Evolutionary conservation across 2,888 invertebrate genomes (phyloP), one percentile per base, ranked within the genome.

Genomic region (Drosophila acutilabella): DNA sequence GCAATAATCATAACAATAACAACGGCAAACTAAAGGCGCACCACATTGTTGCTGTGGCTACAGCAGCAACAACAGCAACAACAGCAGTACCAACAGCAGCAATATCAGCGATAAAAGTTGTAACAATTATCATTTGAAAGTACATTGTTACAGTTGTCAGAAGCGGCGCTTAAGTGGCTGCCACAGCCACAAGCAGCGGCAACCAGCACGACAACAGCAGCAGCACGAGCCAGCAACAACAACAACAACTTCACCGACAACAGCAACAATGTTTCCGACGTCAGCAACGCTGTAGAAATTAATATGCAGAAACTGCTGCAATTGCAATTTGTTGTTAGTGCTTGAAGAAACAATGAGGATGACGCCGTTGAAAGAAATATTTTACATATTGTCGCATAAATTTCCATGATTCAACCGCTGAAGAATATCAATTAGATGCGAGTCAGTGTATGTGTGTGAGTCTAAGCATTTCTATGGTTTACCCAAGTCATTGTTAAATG

Each of bases 61-160:
- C 71, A 48, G 42, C 57, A 42, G 64, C 74, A 72, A 58, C 44
- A 52, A 44, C 53, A 52, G 41, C 53, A 36, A 30, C 58, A 64
- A 54, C 36, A 61, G 73, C 83, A 81, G 20, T 20, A 20, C 4
- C 20, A 20, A 81, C 83, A 80, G 80, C 51, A 42, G 77, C 80
- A 78, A 77, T 85, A 85, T 80, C 79, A 88, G 77, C 83, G 80
- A 86, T 83, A 88, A 83, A 86, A 86, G 83, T 88, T 86, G 83
- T 81, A 83, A 81, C 86, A 86, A 86, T 86, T 88, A 86, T 86
- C 88, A 88, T 86, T 88, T 86, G 81, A 88, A 86, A 86, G 80
- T 86, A 88, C 84, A 86, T 86, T 86, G 86, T 86, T 83, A 83
- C 79, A 83, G 80, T 86, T 83, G 84, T 78, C 80, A 77, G 72